Conservation (phyloP, 2,113 vertebrate genomes). For the Daubentonia madagascariensis region DNA sequence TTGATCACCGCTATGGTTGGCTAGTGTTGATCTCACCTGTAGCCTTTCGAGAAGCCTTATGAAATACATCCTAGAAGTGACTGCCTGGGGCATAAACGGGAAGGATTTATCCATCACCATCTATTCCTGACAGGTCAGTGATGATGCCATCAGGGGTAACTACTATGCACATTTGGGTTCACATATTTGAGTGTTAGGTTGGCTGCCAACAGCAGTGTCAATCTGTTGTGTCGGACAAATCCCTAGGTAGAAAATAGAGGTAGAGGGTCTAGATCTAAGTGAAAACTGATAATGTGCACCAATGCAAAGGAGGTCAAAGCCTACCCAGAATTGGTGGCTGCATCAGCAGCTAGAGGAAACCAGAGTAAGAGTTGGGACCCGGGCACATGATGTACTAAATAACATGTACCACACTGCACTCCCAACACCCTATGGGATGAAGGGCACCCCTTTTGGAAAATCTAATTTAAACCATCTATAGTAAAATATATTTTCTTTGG, state of each 20-base stretch:
- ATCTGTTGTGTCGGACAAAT: background rate
- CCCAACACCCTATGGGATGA: background rate
- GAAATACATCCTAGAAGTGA: background rate
- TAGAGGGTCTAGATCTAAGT: background rate
- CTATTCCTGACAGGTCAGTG: background rate
- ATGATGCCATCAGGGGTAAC: background rate
- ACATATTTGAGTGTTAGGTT: background rate
- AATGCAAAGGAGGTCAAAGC: background rate
- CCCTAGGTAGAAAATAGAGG: background rate
- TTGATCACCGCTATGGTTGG: background rate
- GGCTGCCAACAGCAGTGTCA: background rate
- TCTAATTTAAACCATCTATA: background rate
- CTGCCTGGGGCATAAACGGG: background rate
- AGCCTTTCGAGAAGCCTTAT: background rate
- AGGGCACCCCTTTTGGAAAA: background rate
- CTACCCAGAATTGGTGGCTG: background rate
- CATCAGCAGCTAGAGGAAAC: background rate
- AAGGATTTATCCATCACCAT: background rate
- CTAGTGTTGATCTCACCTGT: background rate
- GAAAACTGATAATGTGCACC: background rate
- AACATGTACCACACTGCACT: rapidly evolving
- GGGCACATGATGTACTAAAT: background rate
- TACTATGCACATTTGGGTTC: background rate
- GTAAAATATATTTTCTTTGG: background rate
- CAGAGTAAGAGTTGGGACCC: background rate